These are phyloP conservation scores for Anguilla rostrata DNA, from an alignment of 2,113 vertebrate genomes.

Conservation along the genomic window DNA sequence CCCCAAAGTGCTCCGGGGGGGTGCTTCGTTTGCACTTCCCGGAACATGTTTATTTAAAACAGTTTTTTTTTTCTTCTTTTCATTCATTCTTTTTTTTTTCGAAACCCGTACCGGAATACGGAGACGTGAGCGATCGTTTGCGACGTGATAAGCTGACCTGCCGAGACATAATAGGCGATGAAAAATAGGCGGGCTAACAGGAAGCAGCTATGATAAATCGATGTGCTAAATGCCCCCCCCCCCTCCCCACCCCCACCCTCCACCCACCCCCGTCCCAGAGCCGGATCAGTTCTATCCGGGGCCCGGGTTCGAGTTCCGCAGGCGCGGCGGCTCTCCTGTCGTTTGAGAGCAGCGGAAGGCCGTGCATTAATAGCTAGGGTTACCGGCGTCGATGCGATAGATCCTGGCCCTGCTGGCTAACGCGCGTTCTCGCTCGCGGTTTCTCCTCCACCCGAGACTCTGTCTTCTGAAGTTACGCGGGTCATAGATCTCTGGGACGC, in stretches of 20 bases:
- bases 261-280: background rate
- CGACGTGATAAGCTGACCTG: slow-evolving; percentile 57
- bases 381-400: background rate
- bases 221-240: slow-evolving; percentile 44
- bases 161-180: slow-evolving; percentile 50
- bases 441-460: background rate
- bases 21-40: slow-evolving; percentile 50
- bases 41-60: slow-evolving; percentile 39
- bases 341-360: slow-evolving; percentile 6
- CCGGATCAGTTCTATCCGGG: slow-evolving; percentile 22
- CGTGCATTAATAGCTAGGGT: background rate
- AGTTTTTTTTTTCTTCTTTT: background rate
- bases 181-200: slow-evolving; percentile 53
- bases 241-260: background rate
- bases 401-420: background rate
- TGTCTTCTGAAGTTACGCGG: background rate
- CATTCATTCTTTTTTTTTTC: too few species aligned
- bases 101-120: slow-evolving; percentile 40
- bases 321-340: background rate
- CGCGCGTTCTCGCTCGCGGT: slow-evolving; percentile 13
- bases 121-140: slow-evolving; percentile 58
- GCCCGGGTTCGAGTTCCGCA: slow-evolving; percentile 27
- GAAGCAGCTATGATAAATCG: slow-evolving; percentile 54
- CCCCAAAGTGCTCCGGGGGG: slow-evolving; percentile 7
- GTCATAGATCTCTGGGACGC: background rate